phyloP scores from a whole-genome alignment of 2,797 vertebrate genomes.

The Acropternis orthonyx region DNA sequence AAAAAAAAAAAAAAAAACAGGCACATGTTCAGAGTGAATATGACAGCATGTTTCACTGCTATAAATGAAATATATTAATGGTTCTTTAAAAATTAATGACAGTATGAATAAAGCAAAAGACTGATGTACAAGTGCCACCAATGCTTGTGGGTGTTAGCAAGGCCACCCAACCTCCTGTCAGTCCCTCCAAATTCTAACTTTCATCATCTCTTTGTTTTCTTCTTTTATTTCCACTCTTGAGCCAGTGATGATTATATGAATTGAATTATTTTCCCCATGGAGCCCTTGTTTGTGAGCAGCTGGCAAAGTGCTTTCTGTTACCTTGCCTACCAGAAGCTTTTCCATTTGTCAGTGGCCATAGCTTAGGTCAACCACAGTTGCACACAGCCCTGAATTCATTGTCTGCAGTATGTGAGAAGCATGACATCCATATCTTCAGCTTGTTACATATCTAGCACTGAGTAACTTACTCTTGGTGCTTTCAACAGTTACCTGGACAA shows the following conservation, averaged over 20 bases:
- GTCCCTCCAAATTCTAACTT: neutral
- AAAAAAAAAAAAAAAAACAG: neutral
- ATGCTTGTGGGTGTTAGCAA: neutral
- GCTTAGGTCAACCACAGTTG: conserved; percentile 15
- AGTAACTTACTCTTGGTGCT: neutral
- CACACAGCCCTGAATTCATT: conserved; percentile 39
- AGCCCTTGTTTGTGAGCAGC: conserved; percentile 33
- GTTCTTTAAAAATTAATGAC: conserved; percentile 45
- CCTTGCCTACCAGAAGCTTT: conserved; percentile 43
- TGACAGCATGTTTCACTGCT: neutral
- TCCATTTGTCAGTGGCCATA: conserved; percentile 38
- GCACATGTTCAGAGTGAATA: neutral
- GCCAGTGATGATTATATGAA: neutral
- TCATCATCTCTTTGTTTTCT: neutral
- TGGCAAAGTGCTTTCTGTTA: conserved; percentile 34
- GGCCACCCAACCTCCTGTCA: conserved; percentile 1
- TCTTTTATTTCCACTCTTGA: neutral
- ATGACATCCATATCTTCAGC: neutral
- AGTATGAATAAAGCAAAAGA: conserved; percentile 39
- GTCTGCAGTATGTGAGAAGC: neutral
- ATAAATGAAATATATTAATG: conserved; percentile 28
- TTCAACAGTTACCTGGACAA: neutral
- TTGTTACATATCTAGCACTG: neutral
- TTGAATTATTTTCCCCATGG: conserved; percentile 55
- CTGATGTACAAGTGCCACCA: neutral